Evolutionary conservation across 2,113 vertebrate genomes (phyloP).

Genomic region (Prunella fulvescens): DNA sequence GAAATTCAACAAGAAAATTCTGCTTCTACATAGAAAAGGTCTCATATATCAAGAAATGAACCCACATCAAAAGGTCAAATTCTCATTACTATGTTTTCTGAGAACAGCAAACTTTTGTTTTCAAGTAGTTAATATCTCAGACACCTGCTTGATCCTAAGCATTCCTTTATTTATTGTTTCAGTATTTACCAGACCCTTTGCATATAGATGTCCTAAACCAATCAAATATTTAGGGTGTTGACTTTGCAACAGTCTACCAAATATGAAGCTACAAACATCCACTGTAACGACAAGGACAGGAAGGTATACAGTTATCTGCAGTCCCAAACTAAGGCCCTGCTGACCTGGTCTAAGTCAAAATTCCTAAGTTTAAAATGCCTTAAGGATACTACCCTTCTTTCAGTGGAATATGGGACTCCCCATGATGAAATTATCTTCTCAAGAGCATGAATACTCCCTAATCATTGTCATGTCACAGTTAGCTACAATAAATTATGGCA

Average conservation of each 20-base stretch:
- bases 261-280: background rate
- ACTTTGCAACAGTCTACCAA: background rate
- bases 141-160: background rate
- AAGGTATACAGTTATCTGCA: background rate
- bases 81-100: background rate
- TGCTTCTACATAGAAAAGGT: background rate
- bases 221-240: background rate
- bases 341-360: background rate
- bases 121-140: background rate
- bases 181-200: background rate
- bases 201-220: background rate
- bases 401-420: accelerated
- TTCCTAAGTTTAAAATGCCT: background rate
- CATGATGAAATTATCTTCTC: background rate
- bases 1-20: background rate
- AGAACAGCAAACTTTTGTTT: background rate
- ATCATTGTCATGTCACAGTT: background rate
- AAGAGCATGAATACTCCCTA: background rate
- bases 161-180: background rate
- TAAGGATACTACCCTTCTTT: background rate
- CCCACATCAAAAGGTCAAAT: background rate
- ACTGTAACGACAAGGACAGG: background rate
- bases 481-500: background rate
- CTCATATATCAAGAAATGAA: background rate
- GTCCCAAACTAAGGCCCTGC: background rate